These are phyloP conservation scores for Chrosomus eos DNA, from an alignment of 2,797 vertebrate species.

Conservation along the genomic window DNA sequence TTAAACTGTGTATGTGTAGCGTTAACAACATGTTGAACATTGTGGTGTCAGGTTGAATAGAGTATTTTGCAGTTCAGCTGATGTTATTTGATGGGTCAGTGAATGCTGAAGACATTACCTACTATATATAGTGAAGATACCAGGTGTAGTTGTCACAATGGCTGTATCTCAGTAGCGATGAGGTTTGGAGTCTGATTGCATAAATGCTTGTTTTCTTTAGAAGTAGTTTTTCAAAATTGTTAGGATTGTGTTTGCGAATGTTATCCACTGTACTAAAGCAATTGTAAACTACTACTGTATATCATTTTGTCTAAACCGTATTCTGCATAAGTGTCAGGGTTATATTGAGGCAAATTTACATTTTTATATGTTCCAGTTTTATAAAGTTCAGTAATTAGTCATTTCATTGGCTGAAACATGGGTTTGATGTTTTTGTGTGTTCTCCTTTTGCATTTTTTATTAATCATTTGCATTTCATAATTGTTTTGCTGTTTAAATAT, in stretches of 20 bases:
- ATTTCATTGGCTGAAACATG: background rate
- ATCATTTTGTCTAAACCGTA: background rate
- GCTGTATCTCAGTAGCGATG: background rate
- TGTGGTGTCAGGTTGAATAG: slow-evolving; percentile 28
- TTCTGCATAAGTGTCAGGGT: background rate
- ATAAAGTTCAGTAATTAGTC: background rate
- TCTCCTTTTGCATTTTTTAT: background rate
- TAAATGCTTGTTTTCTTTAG: background rate
- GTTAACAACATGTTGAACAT: slow-evolving; percentile 32
- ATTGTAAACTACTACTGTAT: too few relatives aligned
- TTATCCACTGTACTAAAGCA: background rate
- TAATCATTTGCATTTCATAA: too few relatives aligned
- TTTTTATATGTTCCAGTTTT: background rate
- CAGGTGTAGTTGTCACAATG: background rate
- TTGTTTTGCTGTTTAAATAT: too few relatives aligned
- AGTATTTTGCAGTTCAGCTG: slow-evolving; percentile 19
- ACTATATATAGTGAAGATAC: slow-evolving; percentile 9
- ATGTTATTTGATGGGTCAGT: slow-evolving; percentile 25
- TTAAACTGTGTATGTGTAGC: background rate
- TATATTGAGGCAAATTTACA: background rate
- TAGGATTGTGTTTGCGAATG: background rate
- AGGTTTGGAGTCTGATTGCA: background rate
- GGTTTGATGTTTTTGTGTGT: background rate
- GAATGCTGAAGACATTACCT: background rate
- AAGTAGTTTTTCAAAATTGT: background rate